These are phyloP conservation scores for Ormia ochracea DNA, from an alignment of 2,888 invertebrate species.

Conservation along the genomic window DNA sequence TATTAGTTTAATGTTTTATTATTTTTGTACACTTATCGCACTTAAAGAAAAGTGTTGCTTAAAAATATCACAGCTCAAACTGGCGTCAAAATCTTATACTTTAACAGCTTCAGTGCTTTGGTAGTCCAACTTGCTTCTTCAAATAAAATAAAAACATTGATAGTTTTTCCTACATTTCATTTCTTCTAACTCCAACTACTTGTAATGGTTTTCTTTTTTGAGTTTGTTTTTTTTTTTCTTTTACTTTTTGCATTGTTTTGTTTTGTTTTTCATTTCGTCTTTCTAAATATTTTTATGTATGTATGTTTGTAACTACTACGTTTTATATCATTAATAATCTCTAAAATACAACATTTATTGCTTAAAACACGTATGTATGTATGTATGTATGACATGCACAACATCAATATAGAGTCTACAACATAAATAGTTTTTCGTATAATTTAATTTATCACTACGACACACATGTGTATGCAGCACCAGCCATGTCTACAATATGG, in stretches of 20 bases:
- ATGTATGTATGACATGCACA: constrained; percentile 60
- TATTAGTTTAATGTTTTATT: constrained; percentile 32
- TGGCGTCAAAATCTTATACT: constrained; percentile 62
- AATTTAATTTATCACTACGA: constrained; percentile 56
- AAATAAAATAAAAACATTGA: constrained; percentile 19
- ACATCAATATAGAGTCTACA: constrained; percentile 60
- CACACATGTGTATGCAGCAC: constrained; percentile 47
- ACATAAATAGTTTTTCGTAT: constrained; percentile 48
- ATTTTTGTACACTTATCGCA: constrained; percentile 63
- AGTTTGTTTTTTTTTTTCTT: not conserved
- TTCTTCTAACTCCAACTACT: constrained; percentile 15
- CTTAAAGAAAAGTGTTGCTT: constrained; percentile 63
- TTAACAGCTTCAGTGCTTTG: constrained; percentile 64
- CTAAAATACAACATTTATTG: constrained; percentile 63
- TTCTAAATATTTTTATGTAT: no score
- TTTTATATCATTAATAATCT: constrained; percentile 50
- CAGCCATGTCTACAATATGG: constrained; percentile 48
- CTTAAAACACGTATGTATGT: constrained; percentile 60
- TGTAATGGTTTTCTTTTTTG: constrained; percentile 12
- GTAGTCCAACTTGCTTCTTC: constrained; percentile 57
- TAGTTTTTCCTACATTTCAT: constrained; percentile 2
- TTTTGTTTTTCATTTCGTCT: constrained; percentile 6
- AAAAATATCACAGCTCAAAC: constrained; percentile 66
- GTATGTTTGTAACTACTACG: constrained; percentile 57
- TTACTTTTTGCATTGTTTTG: not conserved